Percentiles rank a stretch among this genome's conserved stretches.
phyloP scores from a whole-genome alignment of 30 jellyfish, hydroid and myxozoan species.

The Pseudorhiza aurosa region DNA sequence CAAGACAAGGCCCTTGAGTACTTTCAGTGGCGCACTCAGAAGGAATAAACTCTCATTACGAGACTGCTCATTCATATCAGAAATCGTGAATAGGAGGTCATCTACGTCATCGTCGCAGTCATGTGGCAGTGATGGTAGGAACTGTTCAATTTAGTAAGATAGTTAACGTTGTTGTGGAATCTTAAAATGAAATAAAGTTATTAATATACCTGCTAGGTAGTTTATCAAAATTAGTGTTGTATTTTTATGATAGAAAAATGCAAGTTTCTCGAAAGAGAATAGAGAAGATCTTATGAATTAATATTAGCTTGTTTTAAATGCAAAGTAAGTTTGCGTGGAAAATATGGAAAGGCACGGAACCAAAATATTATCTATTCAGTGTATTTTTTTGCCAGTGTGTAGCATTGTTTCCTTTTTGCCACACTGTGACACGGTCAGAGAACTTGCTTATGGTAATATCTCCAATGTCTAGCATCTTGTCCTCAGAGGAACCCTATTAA shows the following conservation, averaged over 20 bases:
- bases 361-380: too few species aligned
- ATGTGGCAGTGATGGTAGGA: conserved; percentile 87
- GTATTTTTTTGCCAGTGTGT: too few species aligned
- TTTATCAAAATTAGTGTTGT: not conserved
- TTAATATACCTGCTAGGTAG: not conserved
- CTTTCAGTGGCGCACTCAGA: conserved; percentile 75
- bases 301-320: not conserved
- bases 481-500: too few species aligned
- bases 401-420: too few species aligned
- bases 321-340: not conserved
- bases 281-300: not conserved
- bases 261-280: not conserved
- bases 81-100: conserved; percentile 87
- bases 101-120: conserved; percentile 89
- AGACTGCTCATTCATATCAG: conserved; percentile 91
- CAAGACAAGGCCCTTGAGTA: conserved; percentile 79
- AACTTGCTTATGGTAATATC: too few species aligned
- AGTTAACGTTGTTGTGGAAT: not conserved
- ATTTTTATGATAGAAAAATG: not conserved
- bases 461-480: too few species aligned
- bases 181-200: not conserved
- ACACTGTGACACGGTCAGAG: too few species aligned
- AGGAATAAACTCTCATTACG: conserved; percentile 80
- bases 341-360: too few species aligned
- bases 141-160: conserved; percentile 9